phyloP scores from a whole-genome alignment of 2,113 vertebrate genomes.

The Neogale vison region DNA sequence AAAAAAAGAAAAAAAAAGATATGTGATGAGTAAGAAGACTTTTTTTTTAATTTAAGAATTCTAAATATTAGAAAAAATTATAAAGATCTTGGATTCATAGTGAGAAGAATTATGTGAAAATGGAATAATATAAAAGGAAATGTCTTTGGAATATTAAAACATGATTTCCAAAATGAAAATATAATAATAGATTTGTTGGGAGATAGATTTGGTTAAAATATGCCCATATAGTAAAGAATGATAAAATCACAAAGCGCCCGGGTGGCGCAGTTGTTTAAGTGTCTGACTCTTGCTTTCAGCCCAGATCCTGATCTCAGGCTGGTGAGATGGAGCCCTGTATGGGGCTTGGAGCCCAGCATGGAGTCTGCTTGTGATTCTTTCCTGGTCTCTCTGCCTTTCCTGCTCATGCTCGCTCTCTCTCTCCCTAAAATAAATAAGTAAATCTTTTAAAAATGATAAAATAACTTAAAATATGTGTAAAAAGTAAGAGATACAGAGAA shows the following conservation, averaged over 20 bases:
- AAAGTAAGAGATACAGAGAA: neutral
- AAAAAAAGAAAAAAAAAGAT: neutral
- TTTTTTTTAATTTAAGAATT: neutral
- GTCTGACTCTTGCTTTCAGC: neutral
- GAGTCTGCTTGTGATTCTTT: neutral
- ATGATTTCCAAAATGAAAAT: neutral
- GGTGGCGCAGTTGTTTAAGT: neutral
- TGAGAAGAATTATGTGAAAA: neutral
- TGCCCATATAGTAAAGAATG: neutral
- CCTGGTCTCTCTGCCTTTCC: neutral
- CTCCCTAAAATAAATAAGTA: no score
- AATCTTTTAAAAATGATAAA: neutral
- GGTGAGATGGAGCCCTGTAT: neutral
- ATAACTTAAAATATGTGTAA: neutral
- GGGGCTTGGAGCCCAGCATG: neutral
- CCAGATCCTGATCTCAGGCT: neutral
- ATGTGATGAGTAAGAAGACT: neutral
- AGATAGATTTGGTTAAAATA: neutral
- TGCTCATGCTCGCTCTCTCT: neutral
- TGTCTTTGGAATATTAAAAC: neutral
- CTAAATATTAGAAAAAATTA: neutral
- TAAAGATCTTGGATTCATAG: neutral
- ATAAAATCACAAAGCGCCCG: neutral
- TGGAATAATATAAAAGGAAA: neutral
- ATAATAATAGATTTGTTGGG: neutral